Conservation (phyloP, 2,797 vertebrate species). For the Oophaga sylvatica region DNA sequence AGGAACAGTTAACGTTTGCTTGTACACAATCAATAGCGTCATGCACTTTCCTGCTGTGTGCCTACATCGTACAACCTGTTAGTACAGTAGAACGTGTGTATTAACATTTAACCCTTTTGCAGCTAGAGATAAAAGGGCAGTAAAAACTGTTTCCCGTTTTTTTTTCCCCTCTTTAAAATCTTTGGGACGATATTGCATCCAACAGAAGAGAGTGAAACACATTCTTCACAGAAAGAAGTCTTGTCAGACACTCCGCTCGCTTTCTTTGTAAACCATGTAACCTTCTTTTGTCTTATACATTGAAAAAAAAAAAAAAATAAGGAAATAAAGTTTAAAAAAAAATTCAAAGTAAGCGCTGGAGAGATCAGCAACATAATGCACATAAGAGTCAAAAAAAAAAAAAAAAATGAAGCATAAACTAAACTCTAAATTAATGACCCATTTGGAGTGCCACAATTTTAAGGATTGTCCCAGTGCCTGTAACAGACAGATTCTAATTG, state of each 20-base stretch:
- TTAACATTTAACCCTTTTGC: constrained; percentile 46
- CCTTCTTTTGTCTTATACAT: constrained; percentile 19
- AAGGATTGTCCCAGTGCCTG: constrained; percentile 60
- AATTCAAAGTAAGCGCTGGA: constrained; percentile 12
- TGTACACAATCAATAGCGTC: constrained; percentile 43
- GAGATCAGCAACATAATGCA: constrained; percentile 41
- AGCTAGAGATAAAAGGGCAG: constrained; percentile 43
- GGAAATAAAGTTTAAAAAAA: constrained; percentile 6
- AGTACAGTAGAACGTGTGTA: constrained; percentile 60
- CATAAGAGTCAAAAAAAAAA: constrained; percentile 17
- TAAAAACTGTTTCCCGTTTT: background rate
- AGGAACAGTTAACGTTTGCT: constrained; percentile 34
- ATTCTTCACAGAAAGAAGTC: constrained; percentile 48
- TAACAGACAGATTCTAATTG: constrained; percentile 51
- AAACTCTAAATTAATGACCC: constrained; percentile 49
- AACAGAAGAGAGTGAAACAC: constrained; percentile 51
- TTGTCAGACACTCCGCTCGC: constrained; percentile 12
- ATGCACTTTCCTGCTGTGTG: constrained; percentile 30
- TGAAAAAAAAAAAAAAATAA: constrained; percentile 12
- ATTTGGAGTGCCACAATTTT: constrained; percentile 35
- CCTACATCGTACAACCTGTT: constrained; percentile 14
- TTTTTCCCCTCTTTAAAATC: constrained; percentile 26
- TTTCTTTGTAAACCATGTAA: constrained; percentile 55
- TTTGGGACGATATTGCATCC: constrained; percentile 60
- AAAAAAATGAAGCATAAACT: constrained; percentile 5